A percentile compares a stretch with the other conserved stretches of the same genome.
Conservation (phyloP, 1,140 invertebrate genomes). For the Drosophila sp. region DNA sequence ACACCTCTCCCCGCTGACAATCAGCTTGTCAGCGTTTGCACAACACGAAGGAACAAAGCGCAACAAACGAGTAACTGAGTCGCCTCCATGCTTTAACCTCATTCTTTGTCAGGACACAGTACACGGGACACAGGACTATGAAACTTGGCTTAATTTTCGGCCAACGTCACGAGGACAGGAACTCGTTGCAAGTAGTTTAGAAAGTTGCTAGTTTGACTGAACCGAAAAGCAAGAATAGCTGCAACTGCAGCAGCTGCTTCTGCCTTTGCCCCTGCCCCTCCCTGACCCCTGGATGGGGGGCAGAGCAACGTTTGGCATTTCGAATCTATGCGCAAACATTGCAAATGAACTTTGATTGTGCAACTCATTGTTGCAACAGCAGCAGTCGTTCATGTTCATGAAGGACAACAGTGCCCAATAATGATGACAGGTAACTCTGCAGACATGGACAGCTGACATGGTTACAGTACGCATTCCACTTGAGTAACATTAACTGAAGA, state of each 20-base stretch:
- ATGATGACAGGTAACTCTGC: slow-evolving; percentile 14
- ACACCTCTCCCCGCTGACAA: slow-evolving; percentile 6
- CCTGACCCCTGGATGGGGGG: slow-evolving; percentile 36
- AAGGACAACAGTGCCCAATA: slow-evolving; percentile 23
- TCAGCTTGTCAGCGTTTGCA: slow-evolving; percentile 38
- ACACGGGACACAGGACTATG: slow-evolving; percentile 1
- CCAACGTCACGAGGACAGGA: slow-evolving; percentile 6
- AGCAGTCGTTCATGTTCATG: slow-evolving; percentile 7
- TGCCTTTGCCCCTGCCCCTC: slow-evolving; percentile 1
- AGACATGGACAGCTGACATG: slow-evolving; percentile 1
- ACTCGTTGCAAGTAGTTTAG: slow-evolving; percentile 34
- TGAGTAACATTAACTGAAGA: no score
- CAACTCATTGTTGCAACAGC: slow-evolving; percentile 27
- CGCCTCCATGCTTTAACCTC: neutral
- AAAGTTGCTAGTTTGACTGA: neutral
- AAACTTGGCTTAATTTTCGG: slow-evolving; percentile 41
- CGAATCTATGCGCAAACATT: slow-evolving; percentile 67
- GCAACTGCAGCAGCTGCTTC: neutral
- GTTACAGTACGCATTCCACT: neutral
- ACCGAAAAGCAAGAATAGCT: neutral
- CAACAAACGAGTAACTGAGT: slow-evolving; percentile 30
- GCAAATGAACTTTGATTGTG: slow-evolving; percentile 69
- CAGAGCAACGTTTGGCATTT: slow-evolving; percentile 56
- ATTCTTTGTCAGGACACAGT: neutral
- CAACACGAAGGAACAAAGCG: slow-evolving; percentile 43